These are phyloP conservation scores for Lycophotia porphyrea DNA, from an alignment of 2,888 invertebrate genomes.

Conservation along the genomic window DNA sequence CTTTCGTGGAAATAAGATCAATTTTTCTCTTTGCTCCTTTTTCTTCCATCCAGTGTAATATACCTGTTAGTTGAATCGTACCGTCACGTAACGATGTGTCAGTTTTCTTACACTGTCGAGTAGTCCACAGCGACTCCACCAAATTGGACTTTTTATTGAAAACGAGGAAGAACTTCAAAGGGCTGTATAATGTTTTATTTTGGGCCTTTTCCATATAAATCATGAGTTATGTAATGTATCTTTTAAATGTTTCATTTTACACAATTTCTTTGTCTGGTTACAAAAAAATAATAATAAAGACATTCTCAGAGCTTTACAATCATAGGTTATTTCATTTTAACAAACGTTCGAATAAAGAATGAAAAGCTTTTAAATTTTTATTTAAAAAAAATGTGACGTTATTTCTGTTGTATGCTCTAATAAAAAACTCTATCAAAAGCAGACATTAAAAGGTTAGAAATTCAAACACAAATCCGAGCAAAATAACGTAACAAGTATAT, in stretches of 20 bases:
- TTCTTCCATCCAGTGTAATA: slow-evolving; percentile 35
- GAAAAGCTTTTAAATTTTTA: neutral
- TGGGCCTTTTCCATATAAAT: neutral
- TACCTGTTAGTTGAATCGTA: slow-evolving; percentile 73
- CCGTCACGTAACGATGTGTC: slow-evolving; percentile 86
- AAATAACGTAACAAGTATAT: slow-evolving; percentile 30
- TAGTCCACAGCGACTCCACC: slow-evolving; percentile 71
- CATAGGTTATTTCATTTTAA: slow-evolving; percentile 10
- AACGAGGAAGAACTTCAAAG: slow-evolving; percentile 66
- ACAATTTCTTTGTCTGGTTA: neutral
- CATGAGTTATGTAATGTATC: neutral
- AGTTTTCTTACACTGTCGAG: slow-evolving; percentile 75
- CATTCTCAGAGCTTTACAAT: slow-evolving; percentile 11
- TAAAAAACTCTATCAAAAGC: slow-evolving; percentile 17
- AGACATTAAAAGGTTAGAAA: slow-evolving; percentile 21
- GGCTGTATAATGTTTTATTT: slow-evolving; percentile 23
- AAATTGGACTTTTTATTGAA: slow-evolving; percentile 84
- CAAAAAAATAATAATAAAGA: neutral
- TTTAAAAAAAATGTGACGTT: slow-evolving; percentile 1
- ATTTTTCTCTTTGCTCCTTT: slow-evolving; percentile 18
- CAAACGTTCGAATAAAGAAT: slow-evolving; percentile 26
- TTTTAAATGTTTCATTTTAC: neutral
- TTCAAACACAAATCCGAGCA: neutral
- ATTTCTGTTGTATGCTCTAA: neutral
- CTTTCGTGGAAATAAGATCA: neutral